Evolutionary conservation across 1,140 invertebrate species (phyloP).

Genomic region (Charaxes varanes): DNA sequence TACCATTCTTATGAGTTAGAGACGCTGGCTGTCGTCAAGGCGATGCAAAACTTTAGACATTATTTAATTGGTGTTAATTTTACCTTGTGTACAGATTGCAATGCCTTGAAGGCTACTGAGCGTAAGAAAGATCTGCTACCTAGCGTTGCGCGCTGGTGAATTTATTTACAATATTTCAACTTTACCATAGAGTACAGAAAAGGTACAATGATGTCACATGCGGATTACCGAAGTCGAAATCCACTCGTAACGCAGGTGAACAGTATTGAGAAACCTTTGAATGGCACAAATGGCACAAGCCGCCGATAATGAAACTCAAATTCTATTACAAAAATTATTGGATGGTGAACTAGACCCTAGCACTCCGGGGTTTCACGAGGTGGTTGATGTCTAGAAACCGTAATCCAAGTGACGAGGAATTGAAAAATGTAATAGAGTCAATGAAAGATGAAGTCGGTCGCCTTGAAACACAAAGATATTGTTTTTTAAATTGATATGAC

Average conservation of each 20-base stretch:
- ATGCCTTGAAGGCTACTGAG: slow-evolving; percentile 14
- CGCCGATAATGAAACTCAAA: not conserved
- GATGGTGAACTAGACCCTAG: not conserved
- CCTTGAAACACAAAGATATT: no score
- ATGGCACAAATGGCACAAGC: slow-evolving; percentile 11
- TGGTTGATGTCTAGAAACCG: no score
- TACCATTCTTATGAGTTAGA: slow-evolving; percentile 17
- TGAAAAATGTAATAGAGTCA: no score
- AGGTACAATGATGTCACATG: slow-evolving; percentile 7
- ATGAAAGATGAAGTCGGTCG: no score
- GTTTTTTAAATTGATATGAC: no score
- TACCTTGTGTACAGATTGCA: slow-evolving; percentile 15
- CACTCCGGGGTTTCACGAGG: no score
- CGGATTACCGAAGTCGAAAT: slow-evolving; percentile 12
- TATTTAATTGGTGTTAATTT: slow-evolving; percentile 14
- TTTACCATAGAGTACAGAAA: slow-evolving; percentile 13
- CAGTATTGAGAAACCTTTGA: slow-evolving; percentile 7
- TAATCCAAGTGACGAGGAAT: no score
- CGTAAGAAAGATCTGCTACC: slow-evolving; percentile 14
- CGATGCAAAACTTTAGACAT: slow-evolving; percentile 12
- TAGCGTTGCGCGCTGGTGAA: slow-evolving; percentile 14
- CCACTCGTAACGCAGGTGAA: not conserved
- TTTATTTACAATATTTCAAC: slow-evolving; percentile 10
- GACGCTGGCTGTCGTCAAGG: slow-evolving; percentile 13
- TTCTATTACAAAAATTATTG: not conserved